Conservation (phyloP, 2,888 invertebrate species). For the Cryptophagus acutangulus region DNA sequence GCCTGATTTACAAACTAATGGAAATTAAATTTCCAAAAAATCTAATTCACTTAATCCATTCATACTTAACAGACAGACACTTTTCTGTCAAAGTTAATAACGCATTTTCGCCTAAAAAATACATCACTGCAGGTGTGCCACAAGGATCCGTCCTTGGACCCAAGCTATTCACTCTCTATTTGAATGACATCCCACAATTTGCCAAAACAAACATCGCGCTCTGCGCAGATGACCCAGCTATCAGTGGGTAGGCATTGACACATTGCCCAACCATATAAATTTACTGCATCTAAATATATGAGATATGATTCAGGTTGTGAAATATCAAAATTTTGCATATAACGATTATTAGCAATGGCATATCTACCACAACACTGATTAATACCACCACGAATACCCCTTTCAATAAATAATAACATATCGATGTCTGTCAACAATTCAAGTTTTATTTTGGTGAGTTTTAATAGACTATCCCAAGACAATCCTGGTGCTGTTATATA, state of each 20-base stretch:
- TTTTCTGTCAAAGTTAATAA: not conserved
- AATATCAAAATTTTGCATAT: too few relatives aligned
- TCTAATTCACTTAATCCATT: not conserved
- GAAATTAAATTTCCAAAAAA: not conserved
- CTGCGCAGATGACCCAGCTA: constrained; percentile 2
- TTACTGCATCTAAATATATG: too few relatives aligned
- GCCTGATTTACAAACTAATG: not conserved
- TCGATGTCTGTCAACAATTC: too few relatives aligned
- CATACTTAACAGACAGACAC: not conserved
- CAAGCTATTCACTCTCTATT: not conserved
- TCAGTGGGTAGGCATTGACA: not conserved
- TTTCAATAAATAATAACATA: too few relatives aligned
- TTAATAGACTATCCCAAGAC: too few relatives aligned
- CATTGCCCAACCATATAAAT: too few relatives aligned
- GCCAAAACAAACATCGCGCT: not conserved
- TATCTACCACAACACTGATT: too few relatives aligned
- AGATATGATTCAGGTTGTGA: too few relatives aligned
- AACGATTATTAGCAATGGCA: too few relatives aligned
- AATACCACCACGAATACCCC: too few relatives aligned
- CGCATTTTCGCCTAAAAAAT: not conserved
- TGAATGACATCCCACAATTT: not conserved
- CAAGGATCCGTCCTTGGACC: not conserved
- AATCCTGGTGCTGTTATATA: too few relatives aligned
- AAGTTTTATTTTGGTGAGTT: too few relatives aligned
- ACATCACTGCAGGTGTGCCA: not conserved